Conservation (phyloP, 2,113 vertebrate genomes). For the Triplophysa dalaica region DNA sequence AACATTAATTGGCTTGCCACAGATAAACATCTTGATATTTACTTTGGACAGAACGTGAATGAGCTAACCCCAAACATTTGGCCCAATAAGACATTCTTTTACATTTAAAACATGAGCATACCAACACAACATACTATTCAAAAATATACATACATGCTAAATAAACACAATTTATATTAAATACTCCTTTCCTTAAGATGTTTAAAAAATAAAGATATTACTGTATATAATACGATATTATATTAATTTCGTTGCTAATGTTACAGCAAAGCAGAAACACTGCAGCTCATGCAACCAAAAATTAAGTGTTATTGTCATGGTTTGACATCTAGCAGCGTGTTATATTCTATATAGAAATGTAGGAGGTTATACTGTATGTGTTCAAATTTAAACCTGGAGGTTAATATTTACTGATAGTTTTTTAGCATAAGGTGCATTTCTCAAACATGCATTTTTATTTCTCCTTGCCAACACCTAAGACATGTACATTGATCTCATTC, state of each 20-base stretch:
- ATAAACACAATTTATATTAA: neutral
- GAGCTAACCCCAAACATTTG: neutral
- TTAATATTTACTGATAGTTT: no score
- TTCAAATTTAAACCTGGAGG: no score
- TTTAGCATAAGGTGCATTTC: no score
- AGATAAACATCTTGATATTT: slow-evolving; percentile 16
- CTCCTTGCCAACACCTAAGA: no score
- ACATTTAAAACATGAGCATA: neutral
- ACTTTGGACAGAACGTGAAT: neutral
- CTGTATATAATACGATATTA: neutral
- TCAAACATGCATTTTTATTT: no score
- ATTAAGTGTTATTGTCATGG: neutral
- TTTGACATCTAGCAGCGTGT: neutral
- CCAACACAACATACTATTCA: neutral
- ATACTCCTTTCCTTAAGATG: neutral
- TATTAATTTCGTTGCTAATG: slow-evolving; percentile 5
- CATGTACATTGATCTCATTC: neutral
- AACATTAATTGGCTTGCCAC: slow-evolving; percentile 23
- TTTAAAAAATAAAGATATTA: neutral
- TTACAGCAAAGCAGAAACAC: slow-evolving; percentile 2
- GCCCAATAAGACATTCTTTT: neutral
- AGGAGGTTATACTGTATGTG: neutral
- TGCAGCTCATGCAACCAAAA: neutral
- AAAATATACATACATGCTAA: neutral
- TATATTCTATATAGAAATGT: neutral